These are phyloP conservation scores for Phataginus tricuspis DNA, from an alignment of 2,797 vertebrate species.

Conservation along the genomic window DNA sequence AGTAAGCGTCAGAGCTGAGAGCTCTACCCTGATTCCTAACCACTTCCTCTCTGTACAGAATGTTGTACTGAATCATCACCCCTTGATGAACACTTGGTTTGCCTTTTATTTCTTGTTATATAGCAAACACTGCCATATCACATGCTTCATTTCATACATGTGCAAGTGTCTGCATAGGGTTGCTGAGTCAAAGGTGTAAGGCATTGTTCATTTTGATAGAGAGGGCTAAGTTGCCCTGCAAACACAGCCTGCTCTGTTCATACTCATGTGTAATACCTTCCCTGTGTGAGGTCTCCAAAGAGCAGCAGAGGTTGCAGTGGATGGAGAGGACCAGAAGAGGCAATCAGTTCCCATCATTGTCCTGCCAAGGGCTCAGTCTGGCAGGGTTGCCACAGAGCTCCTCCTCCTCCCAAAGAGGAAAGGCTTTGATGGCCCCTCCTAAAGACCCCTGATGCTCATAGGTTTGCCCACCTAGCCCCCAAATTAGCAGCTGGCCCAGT, in stretches of 20 bases:
- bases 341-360: neutral
- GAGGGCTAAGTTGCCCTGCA: neutral
- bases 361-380: neutral
- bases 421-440: neutral
- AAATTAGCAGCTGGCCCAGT: neutral
- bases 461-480: neutral
- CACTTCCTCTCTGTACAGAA: neutral
- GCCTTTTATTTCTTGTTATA: neutral
- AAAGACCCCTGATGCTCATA: neutral
- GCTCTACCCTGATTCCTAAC: neutral
- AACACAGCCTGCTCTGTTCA: neutral
- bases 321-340: neutral
- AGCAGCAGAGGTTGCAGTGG: neutral
- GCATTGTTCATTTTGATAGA: neutral
- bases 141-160: neutral
- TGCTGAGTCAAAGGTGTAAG: neutral
- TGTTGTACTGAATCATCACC: neutral
- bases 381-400: neutral
- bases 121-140: neutral
- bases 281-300: neutral
- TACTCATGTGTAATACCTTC: neutral
- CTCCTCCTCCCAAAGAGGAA: neutral
- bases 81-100: too few relatives aligned
- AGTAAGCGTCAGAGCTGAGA: neutral
- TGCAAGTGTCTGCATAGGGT: neutral